phyloP scores from a whole-genome alignment of 2,888 invertebrate species.

The Drosophila dives region DNA sequence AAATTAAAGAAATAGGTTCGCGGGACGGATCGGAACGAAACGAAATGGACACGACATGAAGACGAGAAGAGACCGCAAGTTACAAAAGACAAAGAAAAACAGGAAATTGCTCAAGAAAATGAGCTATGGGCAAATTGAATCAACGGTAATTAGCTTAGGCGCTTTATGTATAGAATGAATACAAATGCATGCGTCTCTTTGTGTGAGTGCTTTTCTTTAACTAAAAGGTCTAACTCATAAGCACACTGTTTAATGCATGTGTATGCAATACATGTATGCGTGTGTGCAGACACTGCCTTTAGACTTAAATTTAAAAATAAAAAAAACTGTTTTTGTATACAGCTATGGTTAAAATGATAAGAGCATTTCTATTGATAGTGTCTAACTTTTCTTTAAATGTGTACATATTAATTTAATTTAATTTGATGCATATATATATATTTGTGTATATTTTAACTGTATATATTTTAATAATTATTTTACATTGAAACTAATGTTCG shows the following conservation, averaged over 20 bases:
- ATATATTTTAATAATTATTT: not conserved
- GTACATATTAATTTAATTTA: not conserved
- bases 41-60: constrained; percentile 15
- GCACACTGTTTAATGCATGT: not conserved
- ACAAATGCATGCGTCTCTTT: constrained; percentile 1
- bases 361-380: not conserved
- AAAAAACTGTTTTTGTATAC: not conserved
- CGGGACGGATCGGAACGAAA: constrained; percentile 16
- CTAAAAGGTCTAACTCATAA: not conserved
- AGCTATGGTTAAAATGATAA: not conserved
- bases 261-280: not conserved
- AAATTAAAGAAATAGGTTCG: constrained; percentile 68
- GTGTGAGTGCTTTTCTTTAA: constrained; percentile 3
- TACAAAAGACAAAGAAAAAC: constrained; percentile 36
- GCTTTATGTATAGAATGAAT: constrained; percentile 11
- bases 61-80: constrained; percentile 26
- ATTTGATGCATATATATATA: not conserved
- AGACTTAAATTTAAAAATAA: not conserved
- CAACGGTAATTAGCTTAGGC: constrained; percentile 53
- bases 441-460: not conserved
- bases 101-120: constrained; percentile 68
- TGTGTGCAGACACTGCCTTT: not conserved
- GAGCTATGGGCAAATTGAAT: constrained; percentile 52
- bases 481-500: not conserved
- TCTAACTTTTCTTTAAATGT: not conserved